Percentiles rank a stretch among this genome's conserved stretches.
phyloP scores from a whole-genome alignment of 2,888 invertebrate species.

The Tillus elongatus region DNA sequence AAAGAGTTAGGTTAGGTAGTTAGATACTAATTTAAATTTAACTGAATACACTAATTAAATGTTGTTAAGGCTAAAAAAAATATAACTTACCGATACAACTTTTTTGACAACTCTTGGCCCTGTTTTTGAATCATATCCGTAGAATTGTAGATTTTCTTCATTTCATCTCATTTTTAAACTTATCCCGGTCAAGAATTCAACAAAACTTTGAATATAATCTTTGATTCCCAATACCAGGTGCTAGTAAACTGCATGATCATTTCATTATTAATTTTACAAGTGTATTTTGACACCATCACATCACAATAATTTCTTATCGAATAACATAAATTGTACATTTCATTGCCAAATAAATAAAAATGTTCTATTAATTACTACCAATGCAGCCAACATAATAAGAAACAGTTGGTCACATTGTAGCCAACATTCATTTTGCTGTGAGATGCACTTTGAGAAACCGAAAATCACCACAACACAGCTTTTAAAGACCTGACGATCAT shows the following conservation, averaged over 20 bases:
- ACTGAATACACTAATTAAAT: no score
- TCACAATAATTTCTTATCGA: conserved; percentile 38
- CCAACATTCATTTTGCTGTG: no score
- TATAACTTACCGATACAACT: conserved; percentile 48
- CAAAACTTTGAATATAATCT: conserved; percentile 31
- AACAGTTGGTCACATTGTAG: no score
- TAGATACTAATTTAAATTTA: no score
- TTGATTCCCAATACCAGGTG: conserved; percentile 29
- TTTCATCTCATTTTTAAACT: conserved; percentile 44
- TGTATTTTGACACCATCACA: conserved; percentile 42
- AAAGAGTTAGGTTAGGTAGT: no score
- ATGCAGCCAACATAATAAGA: no score
- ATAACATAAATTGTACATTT: conserved; percentile 25
- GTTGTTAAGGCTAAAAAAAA: no score
- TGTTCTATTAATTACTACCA: no score
- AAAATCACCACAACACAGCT: no score
- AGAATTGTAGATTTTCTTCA: conserved; percentile 49
- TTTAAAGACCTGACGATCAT: no score
- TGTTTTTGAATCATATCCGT: conserved; percentile 46
- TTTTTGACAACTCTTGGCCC: conserved; percentile 48
- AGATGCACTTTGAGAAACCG: no score
- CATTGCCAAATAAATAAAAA: conserved; percentile 27
- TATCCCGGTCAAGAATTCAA: conserved; percentile 42
- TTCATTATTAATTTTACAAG: conserved; percentile 37
- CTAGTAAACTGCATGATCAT: conserved; percentile 36